Percentiles rank a stretch among this genome's conserved stretches.
These are phyloP conservation scores for Tolmerus cingulatus DNA, from an alignment of 2,888 invertebrate species.

Conservation along the genomic window DNA sequence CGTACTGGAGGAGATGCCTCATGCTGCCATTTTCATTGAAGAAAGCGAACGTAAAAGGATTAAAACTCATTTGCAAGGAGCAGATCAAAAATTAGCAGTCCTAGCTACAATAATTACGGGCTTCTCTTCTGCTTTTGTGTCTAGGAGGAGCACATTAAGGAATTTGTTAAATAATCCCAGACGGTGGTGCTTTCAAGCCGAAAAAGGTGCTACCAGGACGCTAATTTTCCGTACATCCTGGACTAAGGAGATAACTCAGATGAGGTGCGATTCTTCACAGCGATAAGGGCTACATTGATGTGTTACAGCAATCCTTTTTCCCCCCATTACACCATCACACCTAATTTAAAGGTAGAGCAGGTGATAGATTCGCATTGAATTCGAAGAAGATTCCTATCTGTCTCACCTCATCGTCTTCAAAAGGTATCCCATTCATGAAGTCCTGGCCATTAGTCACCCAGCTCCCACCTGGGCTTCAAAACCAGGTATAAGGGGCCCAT, in stretches of 20 bases:
- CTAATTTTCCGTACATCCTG: not conserved
- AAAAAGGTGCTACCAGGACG: not conserved
- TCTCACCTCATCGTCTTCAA: not conserved
- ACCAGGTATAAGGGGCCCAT: not conserved
- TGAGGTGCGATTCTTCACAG: not conserved
- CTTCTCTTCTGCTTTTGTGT: not conserved
- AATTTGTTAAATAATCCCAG: not conserved
- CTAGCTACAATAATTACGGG: not conserved
- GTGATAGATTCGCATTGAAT: not conserved
- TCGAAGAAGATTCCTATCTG: not conserved
- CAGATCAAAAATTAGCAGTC: slow-evolving; percentile 29
- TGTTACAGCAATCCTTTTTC: not conserved
- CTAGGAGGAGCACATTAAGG: not conserved
- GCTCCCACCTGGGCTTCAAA: not conserved
- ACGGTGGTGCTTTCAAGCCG: not conserved
- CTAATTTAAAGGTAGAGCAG: not conserved
- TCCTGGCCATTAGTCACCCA: not conserved
- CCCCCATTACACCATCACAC: not conserved
- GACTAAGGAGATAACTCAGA: not conserved
- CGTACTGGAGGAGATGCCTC: not conserved
- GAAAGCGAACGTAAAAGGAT: slow-evolving; percentile 6
- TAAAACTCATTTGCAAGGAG: slow-evolving; percentile 12
- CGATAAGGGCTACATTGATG: not conserved
- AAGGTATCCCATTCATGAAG: not conserved
- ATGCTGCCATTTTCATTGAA: not conserved